Evolutionary conservation across 2,888 invertebrate genomes (phyloP).

Genomic region (Lochmaea crataegi): DNA sequence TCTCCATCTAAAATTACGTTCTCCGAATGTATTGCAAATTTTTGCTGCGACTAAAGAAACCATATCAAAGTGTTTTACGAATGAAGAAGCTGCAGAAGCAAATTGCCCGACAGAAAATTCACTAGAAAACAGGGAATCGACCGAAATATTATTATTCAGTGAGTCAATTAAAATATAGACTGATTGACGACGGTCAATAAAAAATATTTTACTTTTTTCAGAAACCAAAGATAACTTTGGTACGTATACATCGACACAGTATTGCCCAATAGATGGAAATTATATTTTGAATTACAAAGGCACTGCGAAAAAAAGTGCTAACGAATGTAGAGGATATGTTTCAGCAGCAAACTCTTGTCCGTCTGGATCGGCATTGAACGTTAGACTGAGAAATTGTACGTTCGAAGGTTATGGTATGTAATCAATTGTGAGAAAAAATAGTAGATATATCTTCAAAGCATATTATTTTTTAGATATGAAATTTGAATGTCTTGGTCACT

Average conservation of each 20-base stretch:
- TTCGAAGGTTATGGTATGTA: conserved; percentile 68
- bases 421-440: background rate
- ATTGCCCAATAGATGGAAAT: conserved; percentile 73
- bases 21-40: conserved; percentile 72
- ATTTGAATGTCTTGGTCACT: conserved; percentile 74
- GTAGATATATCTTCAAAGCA: conserved; percentile 6
- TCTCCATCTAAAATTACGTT: conserved; percentile 70
- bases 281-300: conserved; percentile 71
- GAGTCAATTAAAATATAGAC: conserved; percentile 55
- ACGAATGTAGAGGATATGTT: conserved; percentile 69
- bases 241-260: conserved; percentile 68
- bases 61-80: conserved; percentile 70
- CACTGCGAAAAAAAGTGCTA: conserved; percentile 52
- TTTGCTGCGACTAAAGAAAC: conserved; percentile 70
- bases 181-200: background rate
- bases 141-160: conserved; percentile 72
- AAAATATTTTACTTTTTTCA: conserved; percentile 53
- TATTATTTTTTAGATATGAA: conserved; percentile 66
- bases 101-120: conserved; percentile 69
- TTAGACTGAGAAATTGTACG: conserved; percentile 70
- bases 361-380: conserved; percentile 69
- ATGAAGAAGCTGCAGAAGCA: conserved; percentile 69
- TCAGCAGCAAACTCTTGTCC: conserved; percentile 73
- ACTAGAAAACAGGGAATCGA: conserved; percentile 52
- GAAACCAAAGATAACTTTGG: conserved; percentile 69